Percentiles rank a stretch among this genome's conserved stretches.
Conservation (phyloP, 2,888 invertebrate genomes). For the Catotricha subobsoleta region DNA sequence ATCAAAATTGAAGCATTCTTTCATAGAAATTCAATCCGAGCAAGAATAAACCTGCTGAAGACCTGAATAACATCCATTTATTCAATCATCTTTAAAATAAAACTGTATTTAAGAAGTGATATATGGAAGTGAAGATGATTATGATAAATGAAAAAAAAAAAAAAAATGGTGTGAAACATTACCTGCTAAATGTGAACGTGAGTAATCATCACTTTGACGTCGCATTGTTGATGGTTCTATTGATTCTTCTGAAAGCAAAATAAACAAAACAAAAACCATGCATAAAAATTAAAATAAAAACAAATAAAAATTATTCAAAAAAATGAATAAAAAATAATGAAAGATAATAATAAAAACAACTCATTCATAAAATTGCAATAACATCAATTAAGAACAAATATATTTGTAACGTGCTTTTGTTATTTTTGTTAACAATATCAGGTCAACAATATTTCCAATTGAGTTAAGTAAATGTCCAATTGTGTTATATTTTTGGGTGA, state of each 20-base stretch:
- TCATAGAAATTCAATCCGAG: too few relatives aligned
- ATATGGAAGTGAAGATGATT: not conserved
- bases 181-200: slow-evolving; percentile 13
- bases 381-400: not conserved
- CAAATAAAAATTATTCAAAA: too few relatives aligned
- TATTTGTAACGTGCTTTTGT: not conserved
- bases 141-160: not conserved
- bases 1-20: too few relatives aligned
- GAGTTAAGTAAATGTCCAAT: too few relatives aligned
- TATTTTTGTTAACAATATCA: too few relatives aligned
- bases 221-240: slow-evolving; percentile 10
- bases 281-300: slow-evolving; percentile 1
- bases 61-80: too few relatives aligned
- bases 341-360: not conserved
- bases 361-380: not conserved
- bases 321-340: not conserved
- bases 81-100: not conserved
- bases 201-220: slow-evolving; percentile 13
- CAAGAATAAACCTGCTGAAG: too few relatives aligned
- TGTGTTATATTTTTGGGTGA: too few relatives aligned
- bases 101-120: not conserved
- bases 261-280: not conserved
- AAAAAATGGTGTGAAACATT: slow-evolving; percentile 6
- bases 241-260: not conserved
- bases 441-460: too few relatives aligned